phyloP scores from a whole-genome alignment of 37 sponge, comb jelly and placozoan genomes.

The Ephydatia muelleri region DNA sequence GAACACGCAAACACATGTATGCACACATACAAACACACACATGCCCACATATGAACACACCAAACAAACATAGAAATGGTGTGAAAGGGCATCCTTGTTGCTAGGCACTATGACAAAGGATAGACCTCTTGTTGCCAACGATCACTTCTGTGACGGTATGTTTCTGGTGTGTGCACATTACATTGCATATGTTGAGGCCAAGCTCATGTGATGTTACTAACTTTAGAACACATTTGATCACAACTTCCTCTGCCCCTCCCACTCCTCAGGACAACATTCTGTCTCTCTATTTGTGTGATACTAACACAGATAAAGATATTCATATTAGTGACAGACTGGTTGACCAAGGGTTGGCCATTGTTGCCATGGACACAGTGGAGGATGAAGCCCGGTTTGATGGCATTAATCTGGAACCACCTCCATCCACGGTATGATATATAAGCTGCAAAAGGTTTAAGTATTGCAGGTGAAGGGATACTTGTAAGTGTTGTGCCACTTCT shows the following conservation, averaged over 20 bases:
- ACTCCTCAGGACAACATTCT: conserved; percentile 29
- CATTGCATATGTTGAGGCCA: background rate
- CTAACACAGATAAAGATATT: conserved; percentile 56
- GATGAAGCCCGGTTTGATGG: conserved; percentile 35
- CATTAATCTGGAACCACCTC: conserved; percentile 24
- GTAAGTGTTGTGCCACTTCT: conserved; percentile 4
- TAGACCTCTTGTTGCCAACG: conserved; percentile 37
- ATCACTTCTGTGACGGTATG: conserved; percentile 40
- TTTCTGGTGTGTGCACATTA: background rate
- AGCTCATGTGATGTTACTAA: background rate
- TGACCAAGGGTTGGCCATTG: conserved; percentile 47
- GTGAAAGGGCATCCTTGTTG: conserved; percentile 26
- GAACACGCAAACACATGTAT: too few species aligned
- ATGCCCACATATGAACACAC: too few species aligned
- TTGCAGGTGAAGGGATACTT: background rate
- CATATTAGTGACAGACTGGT: conserved; percentile 60
- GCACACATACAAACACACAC: background rate
- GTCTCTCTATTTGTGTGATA: conserved; percentile 68
- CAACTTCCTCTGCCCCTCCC: background rate
- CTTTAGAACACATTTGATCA: too few species aligned
- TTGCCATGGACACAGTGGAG: conserved; percentile 34
- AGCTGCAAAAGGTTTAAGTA: background rate
- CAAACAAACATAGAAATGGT: conserved; percentile 55
- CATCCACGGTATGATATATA: background rate
- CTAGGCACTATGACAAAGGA: conserved; percentile 62